Percentiles rank a stretch among this genome's conserved stretches.
Conservation (phyloP, 1,140 invertebrate genomes). For the Antheraea pernyi region DNA sequence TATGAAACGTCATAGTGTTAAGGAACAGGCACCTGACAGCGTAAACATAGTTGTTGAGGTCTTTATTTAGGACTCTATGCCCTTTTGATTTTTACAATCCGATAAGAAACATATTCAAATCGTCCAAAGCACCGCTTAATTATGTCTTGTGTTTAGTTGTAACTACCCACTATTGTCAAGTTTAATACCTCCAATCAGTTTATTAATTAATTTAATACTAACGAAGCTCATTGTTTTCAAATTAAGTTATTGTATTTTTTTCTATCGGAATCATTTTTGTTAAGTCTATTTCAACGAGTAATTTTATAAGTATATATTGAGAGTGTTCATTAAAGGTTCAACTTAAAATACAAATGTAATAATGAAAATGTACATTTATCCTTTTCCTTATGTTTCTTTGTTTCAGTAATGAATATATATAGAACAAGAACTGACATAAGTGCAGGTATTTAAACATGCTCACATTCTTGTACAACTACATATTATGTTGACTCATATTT, state of each 20-base stretch:
- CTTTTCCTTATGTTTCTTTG: conserved; percentile 1
- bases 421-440: neutral
- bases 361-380: neutral
- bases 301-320: neutral
- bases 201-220: neutral
- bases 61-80: too few species aligned
- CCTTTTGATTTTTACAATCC: neutral
- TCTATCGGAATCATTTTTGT: neutral
- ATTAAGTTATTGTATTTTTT: neutral
- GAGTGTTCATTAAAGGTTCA: neutral
- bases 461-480: neutral
- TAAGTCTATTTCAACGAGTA: neutral
- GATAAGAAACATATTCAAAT: neutral
- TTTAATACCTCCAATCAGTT: neutral
- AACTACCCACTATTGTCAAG: neutral
- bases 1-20: too few species aligned
- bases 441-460: neutral
- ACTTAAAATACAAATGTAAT: neutral
- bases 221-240: neutral
- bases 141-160: neutral
- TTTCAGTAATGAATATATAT: neutral
- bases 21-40: too few species aligned
- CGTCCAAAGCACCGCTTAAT: neutral
- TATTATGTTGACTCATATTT: neutral
- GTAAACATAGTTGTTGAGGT: too few species aligned